Percentiles rank a stretch among this genome's conserved stretches.
These are phyloP conservation scores for Laterallus jamaicensis DNA, from an alignment of 2,113 vertebrate genomes.

Conservation along the genomic window DNA sequence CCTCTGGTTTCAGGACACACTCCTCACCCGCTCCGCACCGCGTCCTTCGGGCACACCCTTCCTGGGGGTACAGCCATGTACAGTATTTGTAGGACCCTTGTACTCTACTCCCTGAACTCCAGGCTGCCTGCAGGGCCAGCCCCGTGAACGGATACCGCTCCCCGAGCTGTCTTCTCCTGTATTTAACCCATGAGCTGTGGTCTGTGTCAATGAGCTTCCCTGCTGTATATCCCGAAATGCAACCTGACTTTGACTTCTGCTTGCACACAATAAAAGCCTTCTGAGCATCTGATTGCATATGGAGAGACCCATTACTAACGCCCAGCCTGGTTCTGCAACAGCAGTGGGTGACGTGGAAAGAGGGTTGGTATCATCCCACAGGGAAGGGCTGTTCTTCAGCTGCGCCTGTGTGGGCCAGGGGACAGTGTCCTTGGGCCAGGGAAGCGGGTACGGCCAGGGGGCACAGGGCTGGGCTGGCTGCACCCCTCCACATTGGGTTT, in stretches of 20 bases:
- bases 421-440: background rate
- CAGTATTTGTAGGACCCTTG: background rate
- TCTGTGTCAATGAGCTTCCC: slow-evolving; percentile 48
- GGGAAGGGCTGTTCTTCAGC: background rate
- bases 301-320: background rate
- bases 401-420: background rate
- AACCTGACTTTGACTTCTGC: slow-evolving; percentile 60
- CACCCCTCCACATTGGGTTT: rapidly evolving
- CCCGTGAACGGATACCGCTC: background rate
- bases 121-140: background rate
- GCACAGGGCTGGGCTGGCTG: background rate
- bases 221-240: slow-evolving; percentile 50
- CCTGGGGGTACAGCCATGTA: background rate
- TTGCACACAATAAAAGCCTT: slow-evolving; percentile 78
- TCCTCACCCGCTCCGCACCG: background rate
- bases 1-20: background rate
- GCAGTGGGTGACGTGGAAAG: rapidly evolving
- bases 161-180: slow-evolving; percentile 23
- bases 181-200: slow-evolving; percentile 25
- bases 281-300: slow-evolving; percentile 51
- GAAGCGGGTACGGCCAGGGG: background rate
- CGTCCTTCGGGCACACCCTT: background rate
- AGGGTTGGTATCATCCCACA: rapidly evolving
- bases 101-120: background rate
- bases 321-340: background rate